These are phyloP conservation scores for Muscicapa adusta DNA, from an alignment of 2,113 vertebrate genomes.

Conservation along the genomic window DNA sequence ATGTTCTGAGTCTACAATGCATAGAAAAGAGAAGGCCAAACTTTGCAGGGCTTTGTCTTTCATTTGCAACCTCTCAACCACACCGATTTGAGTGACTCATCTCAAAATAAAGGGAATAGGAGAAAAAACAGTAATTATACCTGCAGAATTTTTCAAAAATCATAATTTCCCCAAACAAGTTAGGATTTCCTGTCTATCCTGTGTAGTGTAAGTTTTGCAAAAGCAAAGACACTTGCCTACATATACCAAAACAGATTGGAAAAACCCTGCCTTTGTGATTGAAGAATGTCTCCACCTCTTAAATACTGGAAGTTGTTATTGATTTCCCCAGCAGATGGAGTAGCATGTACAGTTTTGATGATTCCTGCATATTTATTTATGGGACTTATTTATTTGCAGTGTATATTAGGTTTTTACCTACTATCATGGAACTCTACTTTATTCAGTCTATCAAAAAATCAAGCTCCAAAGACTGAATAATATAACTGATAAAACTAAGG, in stretches of 20 bases:
- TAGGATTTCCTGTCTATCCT: neutral
- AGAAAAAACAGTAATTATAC: neutral
- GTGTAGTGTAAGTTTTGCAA: neutral
- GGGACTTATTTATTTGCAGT: neutral
- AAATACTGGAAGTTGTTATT: constrained; percentile 29
- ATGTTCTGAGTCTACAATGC: neutral
- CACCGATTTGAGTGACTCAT: neutral
- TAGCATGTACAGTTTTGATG: constrained; percentile 37
- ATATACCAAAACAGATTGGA: neutral
- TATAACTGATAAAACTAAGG: neutral
- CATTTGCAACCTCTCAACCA: neutral
- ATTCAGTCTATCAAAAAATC: neutral
- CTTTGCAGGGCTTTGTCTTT: neutral
- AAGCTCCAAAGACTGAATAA: neutral
- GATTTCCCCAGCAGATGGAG: constrained; percentile 63
- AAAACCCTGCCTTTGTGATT: neutral
- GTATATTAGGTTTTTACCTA: neutral
- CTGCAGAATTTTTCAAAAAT: neutral
- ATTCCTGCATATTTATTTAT: neutral
- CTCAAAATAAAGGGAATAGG: neutral
- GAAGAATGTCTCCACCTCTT: neutral
- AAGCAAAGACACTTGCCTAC: neutral
- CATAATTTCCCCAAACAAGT: neutral
- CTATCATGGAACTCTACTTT: neutral
- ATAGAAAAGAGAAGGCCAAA: neutral